Conservation (phyloP, 2,113 vertebrate species). For the Mugil cephalus region DNA sequence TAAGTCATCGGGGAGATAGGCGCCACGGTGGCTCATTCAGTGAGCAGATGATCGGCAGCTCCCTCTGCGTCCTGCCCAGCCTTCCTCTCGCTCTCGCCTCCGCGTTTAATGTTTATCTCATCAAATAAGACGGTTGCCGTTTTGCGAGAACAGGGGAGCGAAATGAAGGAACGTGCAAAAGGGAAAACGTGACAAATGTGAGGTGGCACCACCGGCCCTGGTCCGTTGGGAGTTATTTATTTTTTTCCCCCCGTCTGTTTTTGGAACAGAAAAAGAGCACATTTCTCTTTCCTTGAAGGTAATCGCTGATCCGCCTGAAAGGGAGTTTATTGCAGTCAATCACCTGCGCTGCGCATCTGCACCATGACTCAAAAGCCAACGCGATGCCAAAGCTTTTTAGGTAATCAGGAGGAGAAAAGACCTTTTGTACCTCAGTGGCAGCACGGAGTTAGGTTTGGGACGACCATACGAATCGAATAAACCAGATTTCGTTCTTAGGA, state of each 20-base stretch:
- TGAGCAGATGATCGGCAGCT: constrained; percentile 57
- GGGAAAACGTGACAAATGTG: constrained; percentile 33
- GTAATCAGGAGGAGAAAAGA: constrained; percentile 23
- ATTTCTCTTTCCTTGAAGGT: constrained; percentile 51
- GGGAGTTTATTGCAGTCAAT: constrained; percentile 53
- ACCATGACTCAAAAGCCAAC: constrained; percentile 24
- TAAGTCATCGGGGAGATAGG: constrained; percentile 51
- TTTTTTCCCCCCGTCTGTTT: constrained; percentile 25
- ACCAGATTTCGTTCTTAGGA: constrained; percentile 4
- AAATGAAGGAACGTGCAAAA: constrained; percentile 20
- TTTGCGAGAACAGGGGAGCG: constrained; percentile 16
- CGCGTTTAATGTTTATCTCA: constrained; percentile 58
- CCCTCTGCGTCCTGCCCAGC: not conserved
- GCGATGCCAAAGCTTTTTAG: constrained; percentile 38
- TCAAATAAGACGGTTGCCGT: constrained; percentile 33
- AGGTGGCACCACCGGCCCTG: constrained; percentile 24
- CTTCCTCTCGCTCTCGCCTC: not conserved
- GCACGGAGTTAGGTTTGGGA: not conserved
- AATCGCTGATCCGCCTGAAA: constrained; percentile 25
- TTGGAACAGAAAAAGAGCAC: constrained; percentile 17
- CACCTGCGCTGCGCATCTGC: constrained; percentile 35
- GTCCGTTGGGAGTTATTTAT: constrained; percentile 24
- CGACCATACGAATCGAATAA: constrained; percentile 15
- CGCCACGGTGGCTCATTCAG: constrained; percentile 20
- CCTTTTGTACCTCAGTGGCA: constrained; percentile 25